Percentiles rank a stretch among this genome's conserved stretches.
phyloP scores from a whole-genome alignment of 2,113 vertebrate genomes.

The Todiramphus chloris region DNA sequence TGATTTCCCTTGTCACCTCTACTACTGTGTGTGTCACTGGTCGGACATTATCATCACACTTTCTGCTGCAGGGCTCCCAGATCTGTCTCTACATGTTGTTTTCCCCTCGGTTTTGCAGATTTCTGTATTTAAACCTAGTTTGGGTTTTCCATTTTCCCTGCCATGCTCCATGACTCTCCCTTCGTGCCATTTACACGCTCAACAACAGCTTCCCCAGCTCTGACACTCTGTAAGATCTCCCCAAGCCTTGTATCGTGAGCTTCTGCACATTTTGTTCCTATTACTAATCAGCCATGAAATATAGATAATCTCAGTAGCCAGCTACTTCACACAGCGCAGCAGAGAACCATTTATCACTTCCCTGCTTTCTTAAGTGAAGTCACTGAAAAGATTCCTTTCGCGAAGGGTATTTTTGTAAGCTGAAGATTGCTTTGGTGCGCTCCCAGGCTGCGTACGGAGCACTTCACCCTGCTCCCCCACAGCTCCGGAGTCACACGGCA shows the following conservation, averaged over 20 bases:
- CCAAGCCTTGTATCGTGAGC: background rate
- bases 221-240: accelerated
- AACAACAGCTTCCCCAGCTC: background rate
- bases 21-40: accelerated
- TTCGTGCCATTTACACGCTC: accelerated
- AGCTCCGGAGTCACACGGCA: background rate
- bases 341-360: background rate
- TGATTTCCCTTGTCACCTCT: background rate
- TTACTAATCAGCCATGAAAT: background rate
- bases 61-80: background rate
- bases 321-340: background rate
- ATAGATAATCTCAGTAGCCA: background rate
- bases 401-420: background rate
- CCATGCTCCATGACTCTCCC: background rate
- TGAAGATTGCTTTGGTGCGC: accelerated
- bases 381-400: accelerated
- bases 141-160: background rate
- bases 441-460: accelerated
- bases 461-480: accelerated
- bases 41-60: accelerated
- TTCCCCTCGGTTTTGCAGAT: too few species aligned
- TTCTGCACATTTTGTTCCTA: background rate
- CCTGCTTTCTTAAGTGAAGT: background rate
- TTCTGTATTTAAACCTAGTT: too few species aligned
- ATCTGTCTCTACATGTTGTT: background rate